Conservation (phyloP, 2,797 vertebrate species). For the Carduelis carduelis region DNA sequence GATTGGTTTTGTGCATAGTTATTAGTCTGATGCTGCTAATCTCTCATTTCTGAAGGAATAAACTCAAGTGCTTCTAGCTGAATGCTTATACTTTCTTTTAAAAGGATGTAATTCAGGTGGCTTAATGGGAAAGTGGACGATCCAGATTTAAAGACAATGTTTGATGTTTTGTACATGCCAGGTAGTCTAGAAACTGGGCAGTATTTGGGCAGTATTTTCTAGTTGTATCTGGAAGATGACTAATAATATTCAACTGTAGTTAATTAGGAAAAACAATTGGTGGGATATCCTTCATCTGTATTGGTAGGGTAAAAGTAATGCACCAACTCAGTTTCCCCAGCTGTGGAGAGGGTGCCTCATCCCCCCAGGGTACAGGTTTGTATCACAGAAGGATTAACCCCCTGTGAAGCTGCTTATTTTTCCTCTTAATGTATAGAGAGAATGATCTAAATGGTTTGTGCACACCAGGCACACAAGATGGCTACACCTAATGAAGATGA, state of each 20-base stretch:
- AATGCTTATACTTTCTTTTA: not conserved
- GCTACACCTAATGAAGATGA: not conserved
- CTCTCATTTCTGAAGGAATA: constrained; percentile 49
- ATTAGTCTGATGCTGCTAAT: constrained; percentile 47
- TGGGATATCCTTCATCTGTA: not conserved
- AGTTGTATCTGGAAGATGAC: not conserved
- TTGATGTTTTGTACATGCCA: not conserved
- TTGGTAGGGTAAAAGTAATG: not conserved
- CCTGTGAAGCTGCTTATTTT: not conserved
- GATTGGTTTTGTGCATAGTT: constrained; percentile 51
- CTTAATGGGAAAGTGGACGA: not conserved
- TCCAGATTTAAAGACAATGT: not conserved
- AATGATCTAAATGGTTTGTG: fast-evolving
- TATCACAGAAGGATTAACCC: fast-evolving
- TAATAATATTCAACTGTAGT: not conserved
- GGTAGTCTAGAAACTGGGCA: not conserved
- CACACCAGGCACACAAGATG: not conserved
- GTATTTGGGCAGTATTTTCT: not conserved
- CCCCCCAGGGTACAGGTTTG: not conserved
- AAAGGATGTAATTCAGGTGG: not conserved
- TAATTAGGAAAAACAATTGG: not conserved
- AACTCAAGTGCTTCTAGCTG: not conserved
- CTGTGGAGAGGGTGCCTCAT: fast-evolving
- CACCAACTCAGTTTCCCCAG: fast-evolving
- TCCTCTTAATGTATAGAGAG: not conserved